Evolutionary conservation across 2,888 invertebrate species (phyloP), one percentile per base, ranked within the genome.

Genomic region (Agrenia bidenticulata): DNA sequence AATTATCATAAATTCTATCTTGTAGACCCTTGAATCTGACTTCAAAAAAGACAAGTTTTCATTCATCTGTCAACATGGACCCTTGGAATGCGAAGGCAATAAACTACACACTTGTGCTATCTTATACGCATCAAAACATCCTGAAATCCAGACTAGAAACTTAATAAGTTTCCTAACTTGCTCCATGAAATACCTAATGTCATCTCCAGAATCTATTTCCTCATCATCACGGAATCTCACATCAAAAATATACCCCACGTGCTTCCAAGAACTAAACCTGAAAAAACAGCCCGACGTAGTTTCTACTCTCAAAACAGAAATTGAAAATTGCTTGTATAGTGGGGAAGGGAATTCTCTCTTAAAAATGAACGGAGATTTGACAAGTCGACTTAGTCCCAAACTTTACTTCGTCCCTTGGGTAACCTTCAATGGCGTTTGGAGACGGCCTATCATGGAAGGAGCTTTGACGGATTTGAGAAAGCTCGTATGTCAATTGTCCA

Each of bases 1-100:
- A n/a, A n/a, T n/a, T n/a, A n/a, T n/a, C n/a, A n/a, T n/a, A n/a
- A n/a, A n/a, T n/a, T n/a, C n/a, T n/a, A n/a, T 15, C 26, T 21
- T 51, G 2, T 21, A 51, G 51, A 51, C 51, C 5, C 5, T 17
- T 11, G 24, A 23, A 51, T 5, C 32, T 15, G 19, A 41, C 2
- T 4, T 21, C 7, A 9, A 37, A n/a, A 11, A 17, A 9, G n/a
- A 9, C 5, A 51, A 51, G 19, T 19, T 24, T 5, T 24, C 24
- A n/a, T 63, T 63, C 39, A 21, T 21, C 24, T 63, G 63, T 26
- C 63, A 63, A 53, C 57, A 63, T n/a, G 63, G 63, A 11, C 49
- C 39, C 15, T 23, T 49, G 26, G 63, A 63, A 51, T 63, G 63
- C 21, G 63, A 57, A 24, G 63, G 63, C 11, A 63, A 63, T 21